Evolutionary conservation across 2,113 vertebrate species (phyloP), one percentile per base, ranked within the genome.

Genomic region (Phyllostomus discolor): DNA sequence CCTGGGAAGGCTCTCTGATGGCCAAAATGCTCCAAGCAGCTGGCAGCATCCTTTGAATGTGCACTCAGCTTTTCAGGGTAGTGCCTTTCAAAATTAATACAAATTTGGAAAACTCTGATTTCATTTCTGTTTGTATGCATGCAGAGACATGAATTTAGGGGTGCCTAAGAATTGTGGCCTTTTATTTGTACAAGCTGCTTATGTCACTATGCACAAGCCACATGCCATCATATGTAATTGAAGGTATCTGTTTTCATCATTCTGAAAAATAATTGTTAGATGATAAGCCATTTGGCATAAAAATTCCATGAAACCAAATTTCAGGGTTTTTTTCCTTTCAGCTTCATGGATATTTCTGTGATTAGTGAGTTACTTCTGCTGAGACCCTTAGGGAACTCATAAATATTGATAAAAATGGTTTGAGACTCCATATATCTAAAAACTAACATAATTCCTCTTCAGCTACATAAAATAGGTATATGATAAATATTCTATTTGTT

Each of bases 401-500:
- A 92, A 91, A 41, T 91, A 59, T 48, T 89, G 35, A 72, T 88
- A 76, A 94, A 92, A 94, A 85, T 69, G 2, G 31, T 52, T 94
- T 90, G 33, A 89, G 4, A 0, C 78, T 83, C 41, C 35, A n/a
- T 33, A 3, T 67, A 54, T 46, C 26, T 62, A 80, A 76, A 92
- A 76, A 66, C 15, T 54, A 95, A 75, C 5, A 46, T 86, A 88
- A 94, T 64, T 91, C 4, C 24, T 79, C 16, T 85, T 31, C 1
- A 96, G 28, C 33, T 92, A 70, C 24, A 73, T 80, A 80, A 81
- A 54, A 24, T 78, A 90, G 19, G 80, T 72, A 76, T 46, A 28
- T 72, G 81, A n/a, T 91, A 88, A 78, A 75, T 91, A 92, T 72
- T 80, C 35, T 90, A 16, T 38, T 93, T 85, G 43, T 94, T 95